Conservation (phyloP, 2,888 invertebrate genomes). For the Drosophila yooni region DNA sequence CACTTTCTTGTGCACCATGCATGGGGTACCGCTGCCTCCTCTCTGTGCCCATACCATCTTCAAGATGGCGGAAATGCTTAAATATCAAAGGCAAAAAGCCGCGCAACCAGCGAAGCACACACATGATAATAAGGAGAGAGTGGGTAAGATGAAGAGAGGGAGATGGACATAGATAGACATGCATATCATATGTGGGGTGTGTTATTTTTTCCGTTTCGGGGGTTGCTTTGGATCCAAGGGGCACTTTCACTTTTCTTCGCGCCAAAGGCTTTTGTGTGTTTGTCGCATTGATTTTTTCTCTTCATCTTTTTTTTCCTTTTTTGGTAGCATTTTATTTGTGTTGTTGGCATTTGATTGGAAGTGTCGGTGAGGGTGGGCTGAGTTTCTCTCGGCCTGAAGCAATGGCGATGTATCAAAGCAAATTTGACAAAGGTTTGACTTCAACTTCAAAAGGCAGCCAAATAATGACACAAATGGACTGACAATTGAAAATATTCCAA, state of each 20-base stretch:
- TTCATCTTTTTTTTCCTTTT: slow-evolving; percentile 10
- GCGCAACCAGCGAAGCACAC: slow-evolving; percentile 36
- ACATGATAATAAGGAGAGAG: slow-evolving; percentile 28
- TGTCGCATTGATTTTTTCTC: slow-evolving; percentile 69
- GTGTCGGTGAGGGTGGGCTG: slow-evolving; percentile 29
- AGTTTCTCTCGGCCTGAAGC: slow-evolving; percentile 33
- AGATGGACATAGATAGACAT: slow-evolving; percentile 27
- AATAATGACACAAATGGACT: slow-evolving; percentile 45
- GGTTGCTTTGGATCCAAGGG: slow-evolving; percentile 59
- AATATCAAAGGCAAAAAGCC: slow-evolving; percentile 76
- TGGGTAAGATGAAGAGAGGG: slow-evolving; percentile 21
- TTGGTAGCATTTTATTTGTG: slow-evolving; percentile 39
- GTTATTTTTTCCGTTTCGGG: slow-evolving; percentile 46
- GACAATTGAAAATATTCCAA: slow-evolving; percentile 46
- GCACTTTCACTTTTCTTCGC: slow-evolving; percentile 78
- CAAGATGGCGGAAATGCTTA: slow-evolving; percentile 80
- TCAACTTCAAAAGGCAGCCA: slow-evolving; percentile 53
- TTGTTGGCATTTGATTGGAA: slow-evolving; percentile 70
- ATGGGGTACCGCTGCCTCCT: slow-evolving; percentile 1
- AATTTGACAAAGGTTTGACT: slow-evolving; percentile 72
- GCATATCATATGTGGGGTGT: slow-evolving; percentile 40
- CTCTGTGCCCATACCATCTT: slow-evolving; percentile 26
- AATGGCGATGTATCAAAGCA: slow-evolving; percentile 61
- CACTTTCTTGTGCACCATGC: slow-evolving; percentile 63
- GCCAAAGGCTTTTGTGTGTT: slow-evolving; percentile 52